A percentile compares a stretch with the other conserved stretches of the same genome.
Conservation (phyloP, 92 coral and sea anemone species). For the Actinernus sp. region DNA sequence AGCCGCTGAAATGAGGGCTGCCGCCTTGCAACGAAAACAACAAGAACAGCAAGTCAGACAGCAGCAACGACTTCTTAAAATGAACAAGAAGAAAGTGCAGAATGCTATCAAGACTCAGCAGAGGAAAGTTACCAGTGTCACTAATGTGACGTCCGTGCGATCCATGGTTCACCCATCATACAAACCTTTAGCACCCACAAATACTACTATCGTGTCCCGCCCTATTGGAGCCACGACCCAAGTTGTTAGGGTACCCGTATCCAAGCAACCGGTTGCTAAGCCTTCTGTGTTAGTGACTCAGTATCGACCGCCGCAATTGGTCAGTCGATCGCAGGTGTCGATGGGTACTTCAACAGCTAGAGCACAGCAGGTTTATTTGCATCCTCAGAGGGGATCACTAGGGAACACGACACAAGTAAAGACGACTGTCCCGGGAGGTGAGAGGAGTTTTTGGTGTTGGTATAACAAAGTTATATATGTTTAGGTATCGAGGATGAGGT, state of each 20-base stretch:
- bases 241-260: background rate
- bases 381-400: too few relatives aligned
- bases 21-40: slow-evolving; percentile 86
- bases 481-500: too few relatives aligned
- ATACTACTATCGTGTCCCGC: background rate
- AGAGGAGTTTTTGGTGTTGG: background rate
- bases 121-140: slow-evolving; percentile 41
- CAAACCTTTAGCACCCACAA: slow-evolving; percentile 14
- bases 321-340: slow-evolving; percentile 24
- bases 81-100: slow-evolving; percentile 92
- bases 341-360: slow-evolving; percentile 6
- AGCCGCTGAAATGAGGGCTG: slow-evolving; percentile 87
- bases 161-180: slow-evolving; percentile 18
- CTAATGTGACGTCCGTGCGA: background rate
- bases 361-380: slow-evolving; percentile 22
- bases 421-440: background rate
- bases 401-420: slow-evolving; percentile 16
- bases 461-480: too few relatives aligned
- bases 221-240: background rate
- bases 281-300: background rate
- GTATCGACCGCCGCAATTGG: slow-evolving; percentile 18
- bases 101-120: slow-evolving; percentile 94
- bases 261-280: background rate
- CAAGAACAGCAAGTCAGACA: slow-evolving; percentile 95
- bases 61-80: slow-evolving; percentile 88